phyloP scores from a whole-genome alignment of 2,113 vertebrate genomes.

The Cynoglossus semilaevis region DNA sequence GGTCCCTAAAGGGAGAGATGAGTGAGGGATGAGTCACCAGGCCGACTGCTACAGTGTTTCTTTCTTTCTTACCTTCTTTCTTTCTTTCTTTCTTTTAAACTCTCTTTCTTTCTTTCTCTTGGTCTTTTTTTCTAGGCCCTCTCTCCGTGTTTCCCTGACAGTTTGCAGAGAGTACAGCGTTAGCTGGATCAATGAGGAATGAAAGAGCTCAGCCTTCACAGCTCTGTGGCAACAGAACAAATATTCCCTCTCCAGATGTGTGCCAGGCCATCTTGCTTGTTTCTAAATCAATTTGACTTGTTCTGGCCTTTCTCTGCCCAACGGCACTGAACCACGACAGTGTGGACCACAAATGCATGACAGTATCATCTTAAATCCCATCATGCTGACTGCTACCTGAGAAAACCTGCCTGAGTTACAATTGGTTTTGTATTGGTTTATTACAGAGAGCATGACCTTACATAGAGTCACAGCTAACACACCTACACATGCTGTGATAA shows the following conservation, averaged over 20 bases:
- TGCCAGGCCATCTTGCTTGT: conserved; percentile 9
- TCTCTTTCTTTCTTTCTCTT: neutral
- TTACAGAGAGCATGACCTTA: too few relatives aligned
- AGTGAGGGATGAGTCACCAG: conserved; percentile 53
- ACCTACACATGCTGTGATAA: neutral
- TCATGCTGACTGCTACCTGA: too few relatives aligned
- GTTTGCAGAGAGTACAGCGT: neutral
- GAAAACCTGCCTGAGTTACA: too few relatives aligned
- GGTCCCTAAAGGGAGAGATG: conserved; percentile 40
- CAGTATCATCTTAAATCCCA: neutral
- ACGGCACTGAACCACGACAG: neutral
- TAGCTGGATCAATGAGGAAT: conserved; percentile 28
- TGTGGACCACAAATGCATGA: too few relatives aligned
- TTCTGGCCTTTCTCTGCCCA: neutral
- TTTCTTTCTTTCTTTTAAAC: neutral
- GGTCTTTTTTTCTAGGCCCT: neutral
- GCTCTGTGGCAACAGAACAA: conserved; percentile 47
- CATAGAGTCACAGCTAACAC: neutral
- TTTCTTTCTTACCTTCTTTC: conserved; percentile 2
- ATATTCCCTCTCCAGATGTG: conserved; percentile 14
- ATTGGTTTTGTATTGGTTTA: too few relatives aligned
- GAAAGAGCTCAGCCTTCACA: conserved; percentile 20
- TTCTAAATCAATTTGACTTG: conserved; percentile 3
- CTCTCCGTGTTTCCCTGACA: neutral
- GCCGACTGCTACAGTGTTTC: conserved; percentile 30